Base-by-base conservation (phyloP, 1,140 invertebrate genomes). In the Streblospio benedicti region DNA sequence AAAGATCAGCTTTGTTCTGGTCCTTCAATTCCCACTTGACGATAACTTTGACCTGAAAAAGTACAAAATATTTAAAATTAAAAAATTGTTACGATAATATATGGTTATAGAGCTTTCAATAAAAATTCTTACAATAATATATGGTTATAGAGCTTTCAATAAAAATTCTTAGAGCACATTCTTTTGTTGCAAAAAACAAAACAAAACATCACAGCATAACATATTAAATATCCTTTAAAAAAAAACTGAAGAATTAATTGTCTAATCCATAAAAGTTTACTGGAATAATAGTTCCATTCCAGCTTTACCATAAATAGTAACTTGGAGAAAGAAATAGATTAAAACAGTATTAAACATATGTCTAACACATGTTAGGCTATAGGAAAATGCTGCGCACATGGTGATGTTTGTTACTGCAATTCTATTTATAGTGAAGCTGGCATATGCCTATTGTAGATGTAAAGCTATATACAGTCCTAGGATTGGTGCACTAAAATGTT, bases 21-120 rank as follows among this genome's bases (percentile, higher is more conserved):
- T 84, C 80, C 67, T 83, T 77, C 14, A 89, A 69, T 72, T 87
- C 84, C 85, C 85, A 88, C 73, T 85, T 86, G 0, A 89, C 83
- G 2, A 81, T 79, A 0, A 89, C 83, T 1, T 72, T 79, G 0
- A 88, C 64, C 82, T 83, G 50, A 9, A 74, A 28, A n/a, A 56
- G 14, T 20, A 45, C 25, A 12, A 45, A 2, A 12, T 18, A 45
- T 74, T 65, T 61, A 59, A 60, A 59, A 61, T 65, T 38, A 60
- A 63, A 16, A 31, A 63, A n/a, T 9, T 18, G 25, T 28, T n/a
- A 60, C 14, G 41, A 59, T 71, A 72, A 81, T 84, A 68, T 80
- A 82, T 2, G 27, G 20, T 25, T 14, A 14, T 45, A 25, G 4
- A 6, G 14, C 43, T 20, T 4, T 45, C 43, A 45, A 45, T 18